Evolutionary conservation across 2,797 vertebrate genomes (phyloP).

Genomic region (Apogon talboti): DNA sequence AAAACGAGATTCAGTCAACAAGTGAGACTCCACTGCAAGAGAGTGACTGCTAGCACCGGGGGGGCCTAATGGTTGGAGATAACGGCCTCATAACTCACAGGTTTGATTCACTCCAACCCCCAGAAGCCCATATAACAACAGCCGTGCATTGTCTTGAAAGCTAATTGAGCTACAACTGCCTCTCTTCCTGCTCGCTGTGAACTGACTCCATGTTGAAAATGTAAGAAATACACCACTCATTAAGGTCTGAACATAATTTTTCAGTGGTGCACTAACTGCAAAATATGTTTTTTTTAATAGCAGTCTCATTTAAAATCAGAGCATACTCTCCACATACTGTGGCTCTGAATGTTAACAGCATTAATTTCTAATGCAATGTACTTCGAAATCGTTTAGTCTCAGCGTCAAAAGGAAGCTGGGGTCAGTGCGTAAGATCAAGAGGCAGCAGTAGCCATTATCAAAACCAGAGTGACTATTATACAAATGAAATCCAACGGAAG

Average conservation of each 20-base stretch:
- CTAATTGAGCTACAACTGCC: slow-evolving; percentile 30
- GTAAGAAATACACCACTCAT: neutral
- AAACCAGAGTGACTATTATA: slow-evolving; percentile 53
- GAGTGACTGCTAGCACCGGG: slow-evolving; percentile 45
- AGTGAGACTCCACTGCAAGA: slow-evolving; percentile 39
- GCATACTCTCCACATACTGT: slow-evolving; percentile 17
- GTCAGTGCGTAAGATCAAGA: slow-evolving; percentile 22
- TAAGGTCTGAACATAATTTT: slow-evolving; percentile 1
- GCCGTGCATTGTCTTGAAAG: slow-evolving; percentile 22
- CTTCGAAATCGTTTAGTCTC: slow-evolving; percentile 52
- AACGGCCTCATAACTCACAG: slow-evolving; percentile 65
- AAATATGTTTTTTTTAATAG: slow-evolving; percentile 18
- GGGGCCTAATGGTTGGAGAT: slow-evolving; percentile 38
- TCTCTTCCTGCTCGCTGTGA: slow-evolving; percentile 2
- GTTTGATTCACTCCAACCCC: slow-evolving; percentile 42
- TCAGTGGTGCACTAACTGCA: no score
- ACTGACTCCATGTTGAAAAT: slow-evolving; percentile 2
- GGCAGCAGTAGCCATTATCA: slow-evolving; percentile 25
- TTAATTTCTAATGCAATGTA: slow-evolving; percentile 37
- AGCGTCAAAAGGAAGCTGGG: slow-evolving; percentile 30
- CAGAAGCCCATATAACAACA: slow-evolving; percentile 21
- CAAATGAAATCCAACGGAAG: slow-evolving; percentile 57
- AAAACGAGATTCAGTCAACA: slow-evolving; percentile 44
- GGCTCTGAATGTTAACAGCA: slow-evolving; percentile 24
- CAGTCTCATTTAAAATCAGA: slow-evolving; percentile 23